Conservation (phyloP, 1,140 invertebrate species). For the Aporrectodea caliginosa region DNA sequence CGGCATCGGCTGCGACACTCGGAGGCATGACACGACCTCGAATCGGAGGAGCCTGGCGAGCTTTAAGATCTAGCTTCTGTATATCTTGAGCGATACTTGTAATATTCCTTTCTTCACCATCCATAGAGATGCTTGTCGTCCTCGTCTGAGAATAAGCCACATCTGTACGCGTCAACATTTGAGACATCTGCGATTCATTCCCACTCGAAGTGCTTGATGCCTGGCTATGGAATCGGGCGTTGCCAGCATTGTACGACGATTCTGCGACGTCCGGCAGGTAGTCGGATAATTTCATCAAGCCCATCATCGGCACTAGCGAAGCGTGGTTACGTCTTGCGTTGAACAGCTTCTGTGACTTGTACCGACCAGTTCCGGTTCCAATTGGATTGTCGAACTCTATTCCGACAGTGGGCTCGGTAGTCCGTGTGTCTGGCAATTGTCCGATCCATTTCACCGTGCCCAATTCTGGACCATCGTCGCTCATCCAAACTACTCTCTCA, state of each 20-base stretch:
- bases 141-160: neutral
- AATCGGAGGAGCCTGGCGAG: neutral
- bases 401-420: conserved; percentile 59
- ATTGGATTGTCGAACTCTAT: conserved; percentile 57
- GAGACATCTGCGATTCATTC: neutral
- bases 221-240: neutral
- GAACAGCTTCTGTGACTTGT: neutral
- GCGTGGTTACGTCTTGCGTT: conserved; percentile 1
- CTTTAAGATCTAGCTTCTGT: neutral
- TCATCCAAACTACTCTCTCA: conserved; percentile 61
- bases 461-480: conserved; percentile 56
- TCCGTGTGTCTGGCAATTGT: conserved; percentile 53
- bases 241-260: too few species aligned
- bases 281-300: neutral
- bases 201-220: neutral
- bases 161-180: neutral
- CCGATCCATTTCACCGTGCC: conserved; percentile 62
- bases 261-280: neutral
- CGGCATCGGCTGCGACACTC: neutral
- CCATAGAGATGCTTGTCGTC: too few species aligned
- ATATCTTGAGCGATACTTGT: neutral
- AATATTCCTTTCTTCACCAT: neutral
- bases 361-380: neutral
- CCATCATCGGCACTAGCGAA: neutral
- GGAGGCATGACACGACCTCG: neutral